A percentile compares a stretch with the other conserved stretches of the same genome.
Evolutionary conservation across 2,797 vertebrate species (phyloP).

Genomic region (Diplodus puntazzo): DNA sequence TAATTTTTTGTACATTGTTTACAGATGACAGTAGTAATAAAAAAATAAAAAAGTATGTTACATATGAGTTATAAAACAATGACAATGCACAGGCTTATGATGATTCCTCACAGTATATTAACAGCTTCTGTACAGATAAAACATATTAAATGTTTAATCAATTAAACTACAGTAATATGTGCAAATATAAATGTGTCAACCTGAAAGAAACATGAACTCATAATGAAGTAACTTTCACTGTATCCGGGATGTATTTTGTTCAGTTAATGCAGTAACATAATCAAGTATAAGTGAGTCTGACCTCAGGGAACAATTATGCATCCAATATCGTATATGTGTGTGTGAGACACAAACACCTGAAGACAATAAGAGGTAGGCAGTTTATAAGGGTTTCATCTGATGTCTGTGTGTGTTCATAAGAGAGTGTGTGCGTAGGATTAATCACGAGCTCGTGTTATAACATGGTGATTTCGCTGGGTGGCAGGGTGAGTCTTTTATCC

Average conservation of each 20-base stretch:
- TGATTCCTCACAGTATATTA: constrained; percentile 12
- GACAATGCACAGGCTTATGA: constrained; percentile 42
- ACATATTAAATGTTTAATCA: constrained; percentile 10
- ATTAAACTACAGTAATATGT: constrained; percentile 29
- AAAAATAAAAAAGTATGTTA: constrained; percentile 57
- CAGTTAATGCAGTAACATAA: constrained; percentile 15
- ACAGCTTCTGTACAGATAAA: constrained; percentile 39
- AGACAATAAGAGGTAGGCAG: constrained; percentile 64
- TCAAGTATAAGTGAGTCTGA: constrained; percentile 26
- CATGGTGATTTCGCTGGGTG: constrained; percentile 97
- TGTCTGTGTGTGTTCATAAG: background rate
- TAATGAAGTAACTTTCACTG: constrained; percentile 4
- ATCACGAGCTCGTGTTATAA: constrained; percentile 79
- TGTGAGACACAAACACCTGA: constrained; percentile 36
- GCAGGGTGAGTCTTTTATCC: constrained; percentile 93
- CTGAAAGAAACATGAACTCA: constrained; percentile 31
- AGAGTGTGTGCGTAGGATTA: background rate
- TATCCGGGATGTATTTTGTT: constrained; percentile 7
- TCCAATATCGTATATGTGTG: constrained; percentile 9
- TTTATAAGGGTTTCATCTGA: constrained; percentile 1
- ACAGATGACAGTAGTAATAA: constrained; percentile 42
- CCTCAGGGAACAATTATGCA: background rate
- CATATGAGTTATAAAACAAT: constrained; percentile 60
- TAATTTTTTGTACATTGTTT: constrained; percentile 35
- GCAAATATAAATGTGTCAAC: constrained; percentile 29